A percentile compares a stretch with the other conserved stretches of the same genome.
Evolutionary conservation across 2,113 vertebrate species (phyloP).

Genomic region (Crotalus helleri): DNA sequence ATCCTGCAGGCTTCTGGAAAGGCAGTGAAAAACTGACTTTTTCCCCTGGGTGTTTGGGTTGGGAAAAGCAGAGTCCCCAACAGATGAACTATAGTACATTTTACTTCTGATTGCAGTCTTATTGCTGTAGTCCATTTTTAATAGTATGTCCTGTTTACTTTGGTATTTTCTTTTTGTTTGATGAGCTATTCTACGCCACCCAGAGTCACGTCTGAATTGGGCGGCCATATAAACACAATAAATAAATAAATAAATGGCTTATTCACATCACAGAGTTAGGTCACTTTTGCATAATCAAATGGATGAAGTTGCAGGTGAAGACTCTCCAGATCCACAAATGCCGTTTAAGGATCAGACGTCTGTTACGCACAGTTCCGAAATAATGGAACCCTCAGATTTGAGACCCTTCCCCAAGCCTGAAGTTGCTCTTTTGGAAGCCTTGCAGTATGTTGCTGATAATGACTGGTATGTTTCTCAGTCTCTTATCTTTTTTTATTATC

Average conservation of each 20-base stretch:
- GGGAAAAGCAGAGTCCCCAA: background rate
- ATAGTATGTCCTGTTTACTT: background rate
- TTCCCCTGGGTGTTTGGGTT: background rate
- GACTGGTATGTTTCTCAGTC: conserved; percentile 79
- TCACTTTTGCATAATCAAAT: background rate
- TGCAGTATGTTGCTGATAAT: conserved; percentile 77
- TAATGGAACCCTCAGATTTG: conserved; percentile 72
- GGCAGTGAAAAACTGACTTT: background rate
- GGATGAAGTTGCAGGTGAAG: conserved; percentile 66
- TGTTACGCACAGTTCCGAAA: conserved; percentile 64
- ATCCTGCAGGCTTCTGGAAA: background rate
- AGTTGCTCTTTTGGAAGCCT: conserved; percentile 74
- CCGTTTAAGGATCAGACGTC: conserved; percentile 67
- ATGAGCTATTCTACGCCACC: background rate
- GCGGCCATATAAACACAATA: background rate
- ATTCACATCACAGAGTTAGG: background rate
- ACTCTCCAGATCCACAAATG: conserved; percentile 52
- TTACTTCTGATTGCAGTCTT: background rate
- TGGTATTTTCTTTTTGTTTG: background rate
- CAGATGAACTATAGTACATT: background rate
- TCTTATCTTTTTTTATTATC: background rate
- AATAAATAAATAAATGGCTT: background rate
- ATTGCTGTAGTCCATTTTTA: background rate
- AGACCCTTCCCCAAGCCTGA: conserved; percentile 83
- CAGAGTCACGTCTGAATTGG: background rate